Evolutionary conservation across 2,113 vertebrate species (phyloP), one percentile per base, ranked within the genome.

Genomic region (Prunella fulvescens): DNA sequence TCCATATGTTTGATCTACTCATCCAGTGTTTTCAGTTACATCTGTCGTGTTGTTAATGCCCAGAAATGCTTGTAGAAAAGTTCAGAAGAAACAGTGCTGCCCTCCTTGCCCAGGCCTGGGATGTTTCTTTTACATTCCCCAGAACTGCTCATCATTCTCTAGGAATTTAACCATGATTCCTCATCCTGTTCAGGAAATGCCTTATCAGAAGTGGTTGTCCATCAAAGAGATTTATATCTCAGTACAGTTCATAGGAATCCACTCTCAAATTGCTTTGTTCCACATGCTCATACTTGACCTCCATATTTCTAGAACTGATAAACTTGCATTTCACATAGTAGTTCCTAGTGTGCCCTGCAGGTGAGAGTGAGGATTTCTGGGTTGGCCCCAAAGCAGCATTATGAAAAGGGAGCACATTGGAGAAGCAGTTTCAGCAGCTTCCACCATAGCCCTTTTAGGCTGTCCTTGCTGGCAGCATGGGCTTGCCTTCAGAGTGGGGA

Each of bases 101-200:
- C 25, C 54, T 91, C 60, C 83, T 94, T 40, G 18, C 18, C 29
- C 45, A 61, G 35, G 33, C 77, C 88, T 11, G 9, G 50, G 72
- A 28, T 37, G 23, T 95, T 94, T 89, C 64, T 86, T 96, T 74
- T 29, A 5, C 4, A 3, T 91, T 87, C 66, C 47, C 81, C 81
- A 87, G 50, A 88, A 69, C 20, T 91, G 40, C 53, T 61, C 11
- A 29, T 50, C 3, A 12, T 28, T 62, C 88, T 78, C 57, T 56
- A 97, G 33, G 66, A 84, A 78, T 70, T 85, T 45, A 91, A 74
- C 51, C 54, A 25, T 11, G 35, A 81, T 85, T 67, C 83, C 61
- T 81, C 4, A 6, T 86, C 87, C 89, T 83, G 39, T 70, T 92
- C 47, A 91, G 92, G 76, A 97, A 97, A 94, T 78, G 57, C 37